Evolutionary conservation across 2,888 invertebrate species (phyloP), one percentile per base, ranked within the genome.

Genomic region (Drosophila cyrtoloma): DNA sequence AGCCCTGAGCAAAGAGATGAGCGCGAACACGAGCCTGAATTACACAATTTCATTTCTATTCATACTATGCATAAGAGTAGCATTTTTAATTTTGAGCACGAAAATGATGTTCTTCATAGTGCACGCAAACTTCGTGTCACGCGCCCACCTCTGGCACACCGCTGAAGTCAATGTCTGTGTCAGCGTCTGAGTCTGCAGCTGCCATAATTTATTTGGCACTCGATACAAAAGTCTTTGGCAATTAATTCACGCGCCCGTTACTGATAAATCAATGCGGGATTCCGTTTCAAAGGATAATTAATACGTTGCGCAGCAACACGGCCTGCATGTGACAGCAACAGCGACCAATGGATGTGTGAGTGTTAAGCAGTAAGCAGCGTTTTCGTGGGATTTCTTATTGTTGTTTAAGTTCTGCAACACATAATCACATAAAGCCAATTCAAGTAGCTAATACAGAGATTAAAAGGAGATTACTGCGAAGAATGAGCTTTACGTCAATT

Each of bases 261-360:
- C 76, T 82, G 77, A 87, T 87, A 89, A 89, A 86, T 86, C 86
- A 89, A 89, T 89, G 82, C 58, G 72, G 65, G 66, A 81, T 57
- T 66, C 72, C 44, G 50, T 75, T 79, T 74, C 80, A 86, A 87
- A 79, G 86, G 88, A 86, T 86, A 86, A 86, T 86, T 86, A 89
- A 86, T 89, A 88, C 85, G 80, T 71, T 74, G 70, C 77, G 56
- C 59, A 53, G 69, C 66, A 65, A 67, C 60, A 68, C 61, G 55
- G 51, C 44, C 87, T 84, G 88, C 56, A 44, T 42, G 35, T 88
- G 86, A 83, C 89, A 88, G 81, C 61, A 53, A 57, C 63, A 39
- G 55, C 63, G 33, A 57, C n/a, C 56, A 32, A 53, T 57, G 50
- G 37, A 67, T 50, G 37, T 51, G 16, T 37, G 37, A 14, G 44